Evolutionary conservation across 1,140 invertebrate genomes (phyloP).

Genomic region (Drosophila bocqueti): DNA sequence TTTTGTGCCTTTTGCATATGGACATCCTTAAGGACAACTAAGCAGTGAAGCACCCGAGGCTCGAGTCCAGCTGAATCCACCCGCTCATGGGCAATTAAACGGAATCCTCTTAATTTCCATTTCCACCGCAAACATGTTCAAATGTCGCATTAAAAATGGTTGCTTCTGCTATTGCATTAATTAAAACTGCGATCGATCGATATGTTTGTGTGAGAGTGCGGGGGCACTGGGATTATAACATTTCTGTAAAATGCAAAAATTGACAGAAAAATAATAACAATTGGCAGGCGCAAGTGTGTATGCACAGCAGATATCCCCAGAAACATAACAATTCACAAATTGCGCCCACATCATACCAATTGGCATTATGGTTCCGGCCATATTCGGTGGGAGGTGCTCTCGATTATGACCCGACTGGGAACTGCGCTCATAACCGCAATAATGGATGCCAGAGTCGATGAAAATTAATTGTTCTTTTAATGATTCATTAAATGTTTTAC

Average conservation of each 20-base stretch:
- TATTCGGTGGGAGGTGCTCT: conserved; percentile 7
- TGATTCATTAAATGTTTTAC: conserved; percentile 59
- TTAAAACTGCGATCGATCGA: conserved; percentile 44
- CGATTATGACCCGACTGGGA: conserved; percentile 36
- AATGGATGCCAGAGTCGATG: conserved; percentile 40
- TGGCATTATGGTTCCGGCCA: conserved; percentile 17
- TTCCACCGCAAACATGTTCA: conserved; percentile 49
- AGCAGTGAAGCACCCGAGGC: conserved; percentile 12
- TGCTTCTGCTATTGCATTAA: conserved; percentile 55
- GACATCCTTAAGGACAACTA: conserved; percentile 61
- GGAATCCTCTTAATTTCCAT: conserved; percentile 41
- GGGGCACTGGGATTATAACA: conserved; percentile 43
- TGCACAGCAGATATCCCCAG: conserved; percentile 32
- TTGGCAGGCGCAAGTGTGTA: conserved; percentile 36
- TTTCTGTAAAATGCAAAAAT: conserved; percentile 49
- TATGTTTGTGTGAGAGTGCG: conserved; percentile 3
- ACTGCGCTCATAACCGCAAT: conserved; percentile 6
- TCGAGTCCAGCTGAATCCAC: background rate
- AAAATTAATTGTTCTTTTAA: conserved; percentile 76
- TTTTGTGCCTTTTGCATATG: conserved; percentile 30
- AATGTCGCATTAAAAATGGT: conserved; percentile 69
- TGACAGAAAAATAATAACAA: conserved; percentile 67
- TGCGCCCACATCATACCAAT: conserved; percentile 27
- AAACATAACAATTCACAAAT: conserved; percentile 50
- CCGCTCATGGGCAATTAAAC: conserved; percentile 46